Conservation (phyloP, 2,113 vertebrate genomes). For the Amazona vittata region DNA sequence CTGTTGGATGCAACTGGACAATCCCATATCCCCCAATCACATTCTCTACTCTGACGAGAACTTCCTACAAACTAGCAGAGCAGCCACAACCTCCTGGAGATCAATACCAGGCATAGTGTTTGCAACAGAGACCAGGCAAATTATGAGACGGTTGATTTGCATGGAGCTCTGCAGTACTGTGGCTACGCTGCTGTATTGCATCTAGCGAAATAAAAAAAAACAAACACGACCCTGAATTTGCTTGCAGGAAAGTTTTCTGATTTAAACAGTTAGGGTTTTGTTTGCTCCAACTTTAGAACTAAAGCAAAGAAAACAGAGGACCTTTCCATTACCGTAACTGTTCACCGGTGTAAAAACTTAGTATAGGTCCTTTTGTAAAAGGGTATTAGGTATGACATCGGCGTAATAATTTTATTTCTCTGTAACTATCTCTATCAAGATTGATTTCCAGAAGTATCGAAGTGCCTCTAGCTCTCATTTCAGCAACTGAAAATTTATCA, state of each 20-base stretch:
- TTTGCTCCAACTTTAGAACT: not conserved
- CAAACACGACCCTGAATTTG: not conserved
- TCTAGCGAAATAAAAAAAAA: not conserved
- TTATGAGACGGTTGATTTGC: not conserved
- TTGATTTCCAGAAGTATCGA: constrained; percentile 5
- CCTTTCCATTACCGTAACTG: too few relatives aligned
- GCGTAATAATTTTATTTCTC: too few relatives aligned
- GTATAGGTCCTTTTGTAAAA: too few relatives aligned
- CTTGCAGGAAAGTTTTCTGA: not conserved
- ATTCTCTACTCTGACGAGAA: not conserved
- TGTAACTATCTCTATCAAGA: not conserved
- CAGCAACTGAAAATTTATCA: not conserved
- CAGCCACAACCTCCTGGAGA: not conserved
- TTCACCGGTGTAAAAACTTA: too few relatives aligned
- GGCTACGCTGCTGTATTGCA: not conserved
- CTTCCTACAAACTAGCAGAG: not conserved
- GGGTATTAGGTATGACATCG: too few relatives aligned
- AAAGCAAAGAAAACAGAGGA: not conserved
- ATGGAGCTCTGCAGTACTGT: not conserved
- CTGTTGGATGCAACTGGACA: not conserved
- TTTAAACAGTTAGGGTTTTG: not conserved
- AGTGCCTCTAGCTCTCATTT: not conserved
- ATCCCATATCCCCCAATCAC: not conserved
- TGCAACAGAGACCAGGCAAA: not conserved
- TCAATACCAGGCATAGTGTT: not conserved